Percentiles rank a stretch among this genome's conserved stretches.
Conservation (phyloP, 2,113 vertebrate genomes). For the Anguilla japonica region DNA sequence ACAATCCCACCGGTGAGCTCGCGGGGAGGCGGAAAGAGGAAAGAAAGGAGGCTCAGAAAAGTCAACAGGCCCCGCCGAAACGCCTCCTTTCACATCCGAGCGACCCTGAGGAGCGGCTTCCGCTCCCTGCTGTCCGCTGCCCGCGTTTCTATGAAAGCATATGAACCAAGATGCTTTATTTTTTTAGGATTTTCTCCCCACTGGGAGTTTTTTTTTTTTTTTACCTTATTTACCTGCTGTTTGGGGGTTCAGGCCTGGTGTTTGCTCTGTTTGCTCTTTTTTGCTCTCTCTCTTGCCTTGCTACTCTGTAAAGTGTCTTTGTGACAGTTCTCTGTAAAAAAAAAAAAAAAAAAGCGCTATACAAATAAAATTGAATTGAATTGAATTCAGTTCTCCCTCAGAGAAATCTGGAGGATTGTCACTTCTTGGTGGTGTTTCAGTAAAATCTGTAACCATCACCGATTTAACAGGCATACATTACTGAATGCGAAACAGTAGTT, state of each 20-base stretch:
- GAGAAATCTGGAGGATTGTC: not conserved
- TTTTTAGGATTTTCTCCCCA: too few relatives aligned
- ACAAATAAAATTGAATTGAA: too few relatives aligned
- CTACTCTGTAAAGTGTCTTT: too few relatives aligned
- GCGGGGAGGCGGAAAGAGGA: constrained; percentile 44
- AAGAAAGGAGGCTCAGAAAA: not conserved
- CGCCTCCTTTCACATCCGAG: constrained; percentile 5
- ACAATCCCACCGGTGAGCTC: constrained; percentile 65
- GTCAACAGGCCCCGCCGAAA: constrained; percentile 23
- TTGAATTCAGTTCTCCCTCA: too few relatives aligned
- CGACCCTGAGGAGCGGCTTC: constrained; percentile 11
- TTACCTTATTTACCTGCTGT: too few relatives aligned
- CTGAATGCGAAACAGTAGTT: not conserved
- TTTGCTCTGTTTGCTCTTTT: too few relatives aligned
- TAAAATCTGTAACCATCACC: not conserved
- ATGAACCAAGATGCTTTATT: not conserved
- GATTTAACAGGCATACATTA: not conserved
- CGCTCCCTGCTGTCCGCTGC: not conserved
- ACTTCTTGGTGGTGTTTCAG: not conserved
- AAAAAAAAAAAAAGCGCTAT: too few relatives aligned
- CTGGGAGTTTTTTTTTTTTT: too few relatives aligned
- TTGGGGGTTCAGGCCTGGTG: too few relatives aligned
- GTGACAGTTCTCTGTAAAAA: too few relatives aligned
- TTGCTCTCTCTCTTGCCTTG: too few relatives aligned
- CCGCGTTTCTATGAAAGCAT: not conserved